Evolutionary conservation across 2,113 vertebrate species (phyloP), one percentile per base, ranked within the genome.

Genomic region (Actinemys pallida): DNA sequence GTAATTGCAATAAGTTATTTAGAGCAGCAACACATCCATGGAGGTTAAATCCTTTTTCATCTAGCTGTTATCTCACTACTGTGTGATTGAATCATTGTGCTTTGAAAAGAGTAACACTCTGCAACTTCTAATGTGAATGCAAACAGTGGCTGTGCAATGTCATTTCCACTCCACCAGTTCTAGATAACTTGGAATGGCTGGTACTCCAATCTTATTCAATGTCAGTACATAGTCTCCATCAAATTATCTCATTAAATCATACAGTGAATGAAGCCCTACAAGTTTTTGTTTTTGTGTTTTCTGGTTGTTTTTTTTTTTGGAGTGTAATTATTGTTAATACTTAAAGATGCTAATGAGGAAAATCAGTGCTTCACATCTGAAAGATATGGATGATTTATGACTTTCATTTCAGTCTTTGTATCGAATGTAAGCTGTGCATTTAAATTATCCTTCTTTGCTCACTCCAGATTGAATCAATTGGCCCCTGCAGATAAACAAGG

Each of bases 331-430:
- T 47, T n/a, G 50, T 88, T 90, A 95, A 84, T 75, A 25, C 72
- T 92, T 93, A 31, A 87, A 94, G 96, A 92, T 20, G 53, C 81
- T 88, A 92, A 76, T 52, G 39, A 81, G 80, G 91, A 84, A 94
- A 95, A 93, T 87, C 90, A 87, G 53, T 14, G 14, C 49, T 86
- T 87, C 91, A 92, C 45, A 53, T 86, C 39, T 81, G 79, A 86
- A 53, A 81, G 52, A 90, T 89, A 84, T 45, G 56, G 69, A 35
- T 87, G 80, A 96, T 92, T 93, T 94, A 93, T 94, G 83, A 72
- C 25, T 94, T 96, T 89, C 90, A 91, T 94, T 96, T 94, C 62
- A 20, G n/a, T 69, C 87, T 90, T 83, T 94, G 89, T n/a, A 87
- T 92, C 92, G 56, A 85, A 50, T 35, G 75, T 25, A 93, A 93